These are phyloP conservation scores for Neomonachus schauinslandi DNA, from an alignment of 2,113 vertebrate genomes.

Conservation along the genomic window DNA sequence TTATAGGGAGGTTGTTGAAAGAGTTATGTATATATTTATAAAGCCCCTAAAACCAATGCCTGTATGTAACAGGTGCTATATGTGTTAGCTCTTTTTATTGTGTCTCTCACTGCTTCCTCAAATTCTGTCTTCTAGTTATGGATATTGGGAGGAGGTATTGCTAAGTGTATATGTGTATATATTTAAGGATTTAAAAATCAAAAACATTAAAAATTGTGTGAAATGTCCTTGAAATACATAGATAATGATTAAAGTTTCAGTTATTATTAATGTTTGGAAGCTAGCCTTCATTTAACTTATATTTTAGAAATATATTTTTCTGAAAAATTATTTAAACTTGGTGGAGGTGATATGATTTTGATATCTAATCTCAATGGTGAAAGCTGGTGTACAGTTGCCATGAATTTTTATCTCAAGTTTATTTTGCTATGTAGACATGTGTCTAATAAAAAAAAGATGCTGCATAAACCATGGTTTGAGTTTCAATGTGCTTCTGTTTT, in stretches of 20 bases:
- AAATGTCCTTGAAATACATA: conserved; percentile 32
- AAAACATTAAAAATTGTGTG: background rate
- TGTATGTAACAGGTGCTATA: background rate
- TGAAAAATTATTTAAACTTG: conserved; percentile 76
- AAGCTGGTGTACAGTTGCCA: conserved; percentile 78
- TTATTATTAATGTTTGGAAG: conserved; percentile 46
- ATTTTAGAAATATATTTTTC: conserved; percentile 43
- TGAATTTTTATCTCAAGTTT: conserved; percentile 91
- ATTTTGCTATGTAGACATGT: conserved; percentile 88
- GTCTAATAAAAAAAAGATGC: conserved; percentile 94
- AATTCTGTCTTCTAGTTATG: background rate
- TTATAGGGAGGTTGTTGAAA: background rate
- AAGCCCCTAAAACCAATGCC: background rate
- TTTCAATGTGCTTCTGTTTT: conserved; percentile 97
- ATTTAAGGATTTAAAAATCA: conserved; percentile 45
- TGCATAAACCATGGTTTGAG: conserved; percentile 89
- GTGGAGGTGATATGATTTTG: conserved; percentile 75
- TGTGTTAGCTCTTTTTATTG: background rate
- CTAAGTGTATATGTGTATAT: background rate
- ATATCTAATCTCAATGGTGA: conserved; percentile 78
- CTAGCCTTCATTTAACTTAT: background rate
- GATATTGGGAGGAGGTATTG: background rate
- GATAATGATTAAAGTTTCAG: conserved; percentile 37
- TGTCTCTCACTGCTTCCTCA: background rate
- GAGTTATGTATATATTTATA: background rate